A percentile compares a stretch with the other conserved stretches of the same genome.
phyloP scores from a whole-genome alignment of 2,888 invertebrate genomes.

The Rotaria sp. region DNA sequence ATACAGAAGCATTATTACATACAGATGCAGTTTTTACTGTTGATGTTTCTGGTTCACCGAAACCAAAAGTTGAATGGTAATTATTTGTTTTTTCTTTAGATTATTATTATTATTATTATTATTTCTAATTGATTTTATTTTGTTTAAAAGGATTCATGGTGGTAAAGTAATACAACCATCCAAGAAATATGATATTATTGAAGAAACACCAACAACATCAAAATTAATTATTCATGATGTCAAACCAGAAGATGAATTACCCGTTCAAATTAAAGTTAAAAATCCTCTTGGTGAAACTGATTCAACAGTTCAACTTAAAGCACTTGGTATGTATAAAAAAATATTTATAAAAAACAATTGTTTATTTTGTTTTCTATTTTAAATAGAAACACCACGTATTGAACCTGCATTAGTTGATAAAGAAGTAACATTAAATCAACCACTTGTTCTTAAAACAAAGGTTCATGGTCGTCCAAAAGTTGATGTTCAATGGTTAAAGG shows the following conservation, averaged over 20 bases:
- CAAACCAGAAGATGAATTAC: slow-evolving; percentile 30
- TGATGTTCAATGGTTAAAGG: slow-evolving; percentile 37
- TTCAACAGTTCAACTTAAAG: slow-evolving; percentile 31
- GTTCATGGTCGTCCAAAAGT: slow-evolving; percentile 34
- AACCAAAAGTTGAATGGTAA: slow-evolving; percentile 77
- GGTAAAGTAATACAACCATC: slow-evolving; percentile 1
- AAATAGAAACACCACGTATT: slow-evolving; percentile 31
- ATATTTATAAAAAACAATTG: not conserved
- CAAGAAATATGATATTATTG: slow-evolving; percentile 21
- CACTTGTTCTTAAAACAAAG: slow-evolving; percentile 28
- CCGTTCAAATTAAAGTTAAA: slow-evolving; percentile 16
- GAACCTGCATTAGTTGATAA: slow-evolving; percentile 35
- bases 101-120: not conserved
- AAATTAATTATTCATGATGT: slow-evolving; percentile 35
- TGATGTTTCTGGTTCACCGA: slow-evolving; percentile 78
- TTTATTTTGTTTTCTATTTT: not conserved
- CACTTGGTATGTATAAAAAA: slow-evolving; percentile 5
- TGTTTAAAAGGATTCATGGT: not conserved
- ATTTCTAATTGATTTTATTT: not conserved
- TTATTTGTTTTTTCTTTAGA: not conserved
- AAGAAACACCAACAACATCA: slow-evolving; percentile 21
- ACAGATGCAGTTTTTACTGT: slow-evolving; percentile 60
- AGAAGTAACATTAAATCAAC: slow-evolving; percentile 31
- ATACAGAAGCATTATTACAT: slow-evolving; percentile 19
- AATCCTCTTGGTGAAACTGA: slow-evolving; percentile 35